Evolutionary conservation across 2,888 invertebrate genomes (phyloP), one percentile per base, ranked within the genome.

Genomic region (Elmis aenea): DNA sequence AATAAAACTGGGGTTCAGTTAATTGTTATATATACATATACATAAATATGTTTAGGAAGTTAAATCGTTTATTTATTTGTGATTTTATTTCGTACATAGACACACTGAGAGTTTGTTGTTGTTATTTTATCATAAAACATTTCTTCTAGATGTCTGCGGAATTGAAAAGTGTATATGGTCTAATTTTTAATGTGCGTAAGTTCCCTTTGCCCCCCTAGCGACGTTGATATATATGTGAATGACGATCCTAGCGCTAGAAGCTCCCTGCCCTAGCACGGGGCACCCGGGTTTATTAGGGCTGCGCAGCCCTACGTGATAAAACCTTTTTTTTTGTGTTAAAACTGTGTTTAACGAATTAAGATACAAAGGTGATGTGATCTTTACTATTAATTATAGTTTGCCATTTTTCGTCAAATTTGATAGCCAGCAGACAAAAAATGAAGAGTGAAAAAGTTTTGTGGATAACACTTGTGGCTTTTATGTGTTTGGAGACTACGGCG

Each of bases 241-340:
- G 16, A 24, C 26, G 28, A 36, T 24, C 30, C 36, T 33, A 37
- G 41, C 41, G 26, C 31, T 41, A 48, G 46, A 42, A 54, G 52
- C 52, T 56, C 51, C 54, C 51, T 44, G 56, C 56, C 56, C 59
- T 56, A 50, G 39, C 42, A 43, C 49, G 48, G 52, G 55, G 55
- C 53, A 49, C 45, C 48, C 52, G 44, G 50, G 35, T 42, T 40
- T 40, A 44, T 42, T 27, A 46, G 51, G 52, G 49, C 49, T 42
- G 18, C 34, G 20, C 27, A 34, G 45, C 47, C 49, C 52, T 32
- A 33, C 36, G 37, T 43, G 34, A 26, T 38, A 26, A 30, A 38
- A 29, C 15, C 33, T 46, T 37, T 38, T 45, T 18, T 8, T 33
- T 40, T 33, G 28, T 31, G 18, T 26, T 29, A 26, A 30, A 11